Evolutionary conservation across 2,888 invertebrate species (phyloP).

Genomic region (Pammene aurita): DNA sequence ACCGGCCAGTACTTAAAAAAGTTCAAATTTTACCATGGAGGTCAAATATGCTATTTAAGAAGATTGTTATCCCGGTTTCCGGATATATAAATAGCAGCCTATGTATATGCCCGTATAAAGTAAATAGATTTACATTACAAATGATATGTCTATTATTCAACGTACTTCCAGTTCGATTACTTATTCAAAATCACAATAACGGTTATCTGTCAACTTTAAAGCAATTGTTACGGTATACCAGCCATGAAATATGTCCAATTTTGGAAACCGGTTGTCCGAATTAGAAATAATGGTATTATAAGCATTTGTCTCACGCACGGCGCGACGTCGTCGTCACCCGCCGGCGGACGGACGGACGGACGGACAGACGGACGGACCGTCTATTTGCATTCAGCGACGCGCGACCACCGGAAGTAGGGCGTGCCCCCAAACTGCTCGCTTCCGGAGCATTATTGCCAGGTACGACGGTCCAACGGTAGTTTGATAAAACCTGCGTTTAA

Average conservation of each 20-base stretch:
- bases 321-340: constrained; percentile 3
- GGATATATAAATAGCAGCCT: too few species aligned
- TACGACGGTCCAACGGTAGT: constrained; percentile 44
- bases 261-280: constrained; percentile 14
- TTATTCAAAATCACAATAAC: constrained; percentile 22
- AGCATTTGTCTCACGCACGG: constrained; percentile 35
- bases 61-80: too few species aligned
- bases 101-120: too few species aligned
- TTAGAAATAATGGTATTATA: constrained; percentile 38
- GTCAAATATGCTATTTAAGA: too few species aligned
- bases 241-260: constrained; percentile 10
- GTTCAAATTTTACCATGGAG: too few species aligned
- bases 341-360: constrained; percentile 22
- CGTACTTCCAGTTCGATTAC: neutral
- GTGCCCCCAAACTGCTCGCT: constrained; percentile 76
- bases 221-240: constrained; percentile 34
- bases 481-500: constrained; percentile 14
- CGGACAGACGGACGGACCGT: constrained; percentile 42
- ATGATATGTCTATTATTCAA: neutral
- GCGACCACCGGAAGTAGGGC: constrained; percentile 76
- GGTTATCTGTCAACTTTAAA: constrained; percentile 2
- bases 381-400: constrained; percentile 78
- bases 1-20: too few species aligned
- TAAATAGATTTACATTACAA: neutral
- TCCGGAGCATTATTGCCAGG: constrained; percentile 60